phyloP scores from a whole-genome alignment of 2,888 invertebrate genomes.

The Timandra comae region DNA sequence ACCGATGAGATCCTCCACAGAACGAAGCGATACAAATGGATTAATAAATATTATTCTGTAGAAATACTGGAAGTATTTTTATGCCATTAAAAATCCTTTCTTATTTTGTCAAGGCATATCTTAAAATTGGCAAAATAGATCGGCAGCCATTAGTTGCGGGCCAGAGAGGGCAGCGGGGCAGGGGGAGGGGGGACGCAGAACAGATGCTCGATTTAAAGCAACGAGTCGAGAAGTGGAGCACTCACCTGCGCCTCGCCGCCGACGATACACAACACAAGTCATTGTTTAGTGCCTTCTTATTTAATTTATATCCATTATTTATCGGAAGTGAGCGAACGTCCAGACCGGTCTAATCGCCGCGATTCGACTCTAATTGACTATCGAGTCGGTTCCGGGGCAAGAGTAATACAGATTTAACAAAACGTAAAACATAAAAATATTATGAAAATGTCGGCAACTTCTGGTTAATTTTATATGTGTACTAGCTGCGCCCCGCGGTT shows the following conservation, averaged over 20 bases:
- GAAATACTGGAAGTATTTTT: slow-evolving; percentile 38
- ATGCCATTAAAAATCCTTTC: slow-evolving; percentile 47
- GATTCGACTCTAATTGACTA: slow-evolving; percentile 43
- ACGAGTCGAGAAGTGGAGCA: slow-evolving; percentile 24
- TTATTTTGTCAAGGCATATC: slow-evolving; percentile 48
- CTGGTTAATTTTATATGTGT: too few relatives aligned
- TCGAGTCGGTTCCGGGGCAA: slow-evolving; percentile 21
- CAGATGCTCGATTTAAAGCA: slow-evolving; percentile 6
- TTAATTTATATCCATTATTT: slow-evolving; percentile 42
- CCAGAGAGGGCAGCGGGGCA: slow-evolving; percentile 1
- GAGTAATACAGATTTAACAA: too few relatives aligned
- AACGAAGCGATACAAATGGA: too few relatives aligned
- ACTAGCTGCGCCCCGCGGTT: too few relatives aligned
- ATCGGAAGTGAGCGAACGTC: slow-evolving; percentile 23
- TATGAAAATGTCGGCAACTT: too few relatives aligned
- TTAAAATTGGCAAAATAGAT: slow-evolving; percentile 49
- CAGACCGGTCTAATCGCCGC: slow-evolving; percentile 28
- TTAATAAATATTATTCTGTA: slow-evolving; percentile 29
- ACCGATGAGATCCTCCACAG: too few relatives aligned
- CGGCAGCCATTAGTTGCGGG: slow-evolving; percentile 32
- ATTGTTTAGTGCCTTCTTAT: slow-evolving; percentile 11
- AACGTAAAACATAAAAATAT: too few relatives aligned
- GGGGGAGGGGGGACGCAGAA: slow-evolving; percentile 7
- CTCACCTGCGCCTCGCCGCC: slow-evolving; percentile 35
- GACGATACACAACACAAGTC: slow-evolving; percentile 21